These are phyloP conservation scores for Pangasianodon hypophthalmus DNA, from an alignment of 2,113 vertebrate species.

Conservation along the genomic window DNA sequence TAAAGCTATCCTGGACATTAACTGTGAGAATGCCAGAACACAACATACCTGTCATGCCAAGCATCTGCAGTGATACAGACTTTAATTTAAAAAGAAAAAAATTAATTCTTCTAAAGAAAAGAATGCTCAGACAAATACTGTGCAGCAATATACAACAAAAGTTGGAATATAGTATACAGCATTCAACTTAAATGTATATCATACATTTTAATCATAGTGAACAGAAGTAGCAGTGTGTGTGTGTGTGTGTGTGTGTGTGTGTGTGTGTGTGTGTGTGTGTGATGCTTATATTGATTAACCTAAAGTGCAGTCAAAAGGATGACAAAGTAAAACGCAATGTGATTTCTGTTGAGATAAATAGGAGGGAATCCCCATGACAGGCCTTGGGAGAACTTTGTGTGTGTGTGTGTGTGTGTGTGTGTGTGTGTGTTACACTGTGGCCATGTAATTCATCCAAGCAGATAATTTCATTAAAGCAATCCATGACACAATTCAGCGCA, in stretches of 20 bases:
- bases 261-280: background rate
- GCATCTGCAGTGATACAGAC: background rate
- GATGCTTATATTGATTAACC: conserved; percentile 21
- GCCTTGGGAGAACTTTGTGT: background rate
- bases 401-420: background rate
- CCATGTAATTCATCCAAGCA: background rate
- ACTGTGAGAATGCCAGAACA: background rate
- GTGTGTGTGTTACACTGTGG: background rate
- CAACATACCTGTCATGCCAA: background rate
- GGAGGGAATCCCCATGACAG: conserved; percentile 36
- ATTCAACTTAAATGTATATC: background rate
- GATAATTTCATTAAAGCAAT: conserved; percentile 5
- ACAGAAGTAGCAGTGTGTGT: background rate
- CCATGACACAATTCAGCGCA: background rate
- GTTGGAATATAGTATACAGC: background rate
- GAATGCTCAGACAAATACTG: background rate
- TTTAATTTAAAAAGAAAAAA: background rate
- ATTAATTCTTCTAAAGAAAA: background rate
- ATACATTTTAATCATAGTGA: background rate
- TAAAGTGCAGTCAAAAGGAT: conserved; percentile 17
- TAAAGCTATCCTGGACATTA: conserved; percentile 14
- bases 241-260: background rate
- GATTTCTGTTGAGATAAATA: conserved; percentile 22
- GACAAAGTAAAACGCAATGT: conserved; percentile 6
- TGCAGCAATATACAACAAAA: background rate